Percentiles rank a stretch among this genome's conserved stretches.
Conservation (phyloP, 1,140 invertebrate genomes). For the Hormaphis cornu region DNA sequence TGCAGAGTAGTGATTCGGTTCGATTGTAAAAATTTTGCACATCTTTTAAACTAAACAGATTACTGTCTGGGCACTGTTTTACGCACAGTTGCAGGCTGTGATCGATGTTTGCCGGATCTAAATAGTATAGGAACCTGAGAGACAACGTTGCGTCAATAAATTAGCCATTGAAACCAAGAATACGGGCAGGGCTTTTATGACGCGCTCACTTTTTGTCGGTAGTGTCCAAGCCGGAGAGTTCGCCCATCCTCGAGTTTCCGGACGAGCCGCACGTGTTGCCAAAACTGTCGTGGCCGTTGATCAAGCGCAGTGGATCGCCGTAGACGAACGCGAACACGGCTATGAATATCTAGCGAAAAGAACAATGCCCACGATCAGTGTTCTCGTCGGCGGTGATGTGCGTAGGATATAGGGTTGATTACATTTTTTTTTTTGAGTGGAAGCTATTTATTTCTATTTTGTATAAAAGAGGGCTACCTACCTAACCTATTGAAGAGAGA, state of each 20-base stretch:
- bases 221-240: conserved; percentile 71
- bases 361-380: no score
- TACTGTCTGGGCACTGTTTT: conserved; percentile 67
- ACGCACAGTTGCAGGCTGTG: conserved; percentile 81
- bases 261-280: conserved; percentile 88
- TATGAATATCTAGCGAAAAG: conserved; percentile 66
- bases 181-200: no score
- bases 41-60: conserved; percentile 54
- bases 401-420: no score
- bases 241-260: conserved; percentile 62
- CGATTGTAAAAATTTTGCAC: conserved; percentile 63
- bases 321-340: conserved; percentile 80
- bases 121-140: conserved; percentile 66
- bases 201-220: conserved; percentile 60
- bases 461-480: no score
- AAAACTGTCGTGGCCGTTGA: conserved; percentile 90
- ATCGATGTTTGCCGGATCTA: conserved; percentile 65
- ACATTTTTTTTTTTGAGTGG: no score
- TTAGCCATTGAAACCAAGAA: no score
- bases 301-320: conserved; percentile 74
- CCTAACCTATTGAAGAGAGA: no score
- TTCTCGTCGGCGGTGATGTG: no score
- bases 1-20: conserved; percentile 61
- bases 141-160: conserved; percentile 37
- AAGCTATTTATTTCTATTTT: no score